These are phyloP conservation scores for Acheta domesticus DNA, from an alignment of 2,888 invertebrate genomes.

Conservation along the genomic window DNA sequence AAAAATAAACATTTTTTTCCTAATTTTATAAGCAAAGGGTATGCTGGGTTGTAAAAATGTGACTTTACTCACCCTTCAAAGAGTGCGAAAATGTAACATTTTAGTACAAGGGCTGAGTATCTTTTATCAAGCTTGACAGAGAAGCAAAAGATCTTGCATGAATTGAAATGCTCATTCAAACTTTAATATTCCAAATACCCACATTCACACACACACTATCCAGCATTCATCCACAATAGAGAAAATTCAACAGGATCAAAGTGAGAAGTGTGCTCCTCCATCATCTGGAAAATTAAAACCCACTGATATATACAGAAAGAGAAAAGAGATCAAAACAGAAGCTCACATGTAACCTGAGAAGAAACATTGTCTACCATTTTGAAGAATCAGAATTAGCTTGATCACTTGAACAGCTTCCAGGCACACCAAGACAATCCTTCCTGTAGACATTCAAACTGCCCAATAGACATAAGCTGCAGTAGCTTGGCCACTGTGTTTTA, in stretches of 20 bases:
- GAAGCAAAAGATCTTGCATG: background rate
- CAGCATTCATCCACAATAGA: background rate
- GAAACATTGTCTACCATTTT: background rate
- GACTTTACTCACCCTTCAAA: background rate
- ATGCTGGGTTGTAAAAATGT: constrained; percentile 18
- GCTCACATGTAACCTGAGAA: background rate
- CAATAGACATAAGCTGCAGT: background rate
- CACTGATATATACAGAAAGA: background rate
- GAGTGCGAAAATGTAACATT: background rate
- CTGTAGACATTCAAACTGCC: constrained; percentile 18
- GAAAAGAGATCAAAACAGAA: background rate
- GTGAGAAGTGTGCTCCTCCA: background rate
- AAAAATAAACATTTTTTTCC: background rate
- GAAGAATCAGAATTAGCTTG: background rate
- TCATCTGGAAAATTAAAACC: background rate
- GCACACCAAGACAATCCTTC: background rate
- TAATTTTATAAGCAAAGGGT: background rate
- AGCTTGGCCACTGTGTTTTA: background rate
- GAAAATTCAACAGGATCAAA: constrained; percentile 18
- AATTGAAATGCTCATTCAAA: background rate
- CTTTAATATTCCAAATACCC: background rate
- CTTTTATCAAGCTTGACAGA: background rate
- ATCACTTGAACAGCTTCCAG: background rate
- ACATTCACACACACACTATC: background rate
- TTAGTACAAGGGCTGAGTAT: background rate